Evolutionary conservation across 1,140 invertebrate species (phyloP), one percentile per base, ranked within the genome.

Genomic region (Scaptodrosophila lebanonensis): DNA sequence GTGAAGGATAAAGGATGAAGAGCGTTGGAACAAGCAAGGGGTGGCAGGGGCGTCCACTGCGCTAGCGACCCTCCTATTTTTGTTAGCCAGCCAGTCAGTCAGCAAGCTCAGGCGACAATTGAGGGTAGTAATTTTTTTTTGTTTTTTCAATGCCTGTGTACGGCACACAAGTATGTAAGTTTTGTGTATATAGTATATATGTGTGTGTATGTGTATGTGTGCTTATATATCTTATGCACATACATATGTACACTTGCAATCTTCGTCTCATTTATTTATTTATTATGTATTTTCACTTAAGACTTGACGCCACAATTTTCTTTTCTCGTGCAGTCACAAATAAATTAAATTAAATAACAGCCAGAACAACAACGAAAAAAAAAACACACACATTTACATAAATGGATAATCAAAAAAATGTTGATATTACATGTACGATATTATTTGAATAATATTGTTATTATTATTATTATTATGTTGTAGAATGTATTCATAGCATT

Each of bases 91-190:
- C 54, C 50, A 54, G 48, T 61, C n/a, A n/a, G n/a, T n/a, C n/a
- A n/a, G n/a, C n/a, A n/a, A n/a, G n/a, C n/a, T n/a, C n/a, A n/a
- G 60, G 53, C 52, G 64, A 67, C 64, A 66, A 33, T 66, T 59
- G 43, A 64, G 64, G 53, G 64, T 64, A 63, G 64, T 52, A 42
- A 64, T 58, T 66, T 64, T 67, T 33, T 67, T 51, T 63, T 62
- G 63, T 51, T 39, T 47, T 25, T n/a, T 17, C 20, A 16, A 27
- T 15, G 39, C 29, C 49, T 33, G 35, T 22, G 33, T 47, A 30
- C 38, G 43, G n/a, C 42, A 18, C 17, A 18, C 9, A 22, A 32
- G 8, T 33, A 9, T 13, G 29, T 20, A 11, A 30, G 33, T 15
- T 47, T 32, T 17, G 29, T 17, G 3, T 18, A 11, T 30, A 16